These are phyloP conservation scores for Nomia melanderi DNA, from an alignment of 1,140 invertebrate genomes.

Conservation along the genomic window DNA sequence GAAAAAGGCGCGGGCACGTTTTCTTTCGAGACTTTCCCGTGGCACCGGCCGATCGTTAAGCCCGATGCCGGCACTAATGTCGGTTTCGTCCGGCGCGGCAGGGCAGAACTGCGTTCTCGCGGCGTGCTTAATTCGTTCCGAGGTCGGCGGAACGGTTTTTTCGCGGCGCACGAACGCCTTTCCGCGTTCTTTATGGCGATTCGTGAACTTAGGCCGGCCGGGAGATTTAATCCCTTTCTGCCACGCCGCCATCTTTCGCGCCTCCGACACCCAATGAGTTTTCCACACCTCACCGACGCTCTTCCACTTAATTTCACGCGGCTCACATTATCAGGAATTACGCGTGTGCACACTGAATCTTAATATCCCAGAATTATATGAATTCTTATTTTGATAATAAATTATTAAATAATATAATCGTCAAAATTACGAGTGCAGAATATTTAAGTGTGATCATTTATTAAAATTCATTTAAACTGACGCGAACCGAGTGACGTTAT, in stretches of 20 bases:
- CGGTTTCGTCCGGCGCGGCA: not conserved
- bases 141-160: not conserved
- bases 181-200: conserved; percentile 35
- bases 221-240: conserved; percentile 38
- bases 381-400: too few relatives aligned
- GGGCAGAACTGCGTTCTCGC: conserved; percentile 18
- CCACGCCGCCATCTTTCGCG: conserved; percentile 7
- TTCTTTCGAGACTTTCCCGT: not conserved
- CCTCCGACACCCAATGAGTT: not conserved
- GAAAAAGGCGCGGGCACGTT: not conserved
- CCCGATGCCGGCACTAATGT: conserved; percentile 21
- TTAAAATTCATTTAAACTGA: too few relatives aligned
- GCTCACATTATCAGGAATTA: not conserved
- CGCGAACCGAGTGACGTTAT: too few relatives aligned
- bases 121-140: conserved; percentile 28
- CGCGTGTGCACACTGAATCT: too few relatives aligned
- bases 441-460: too few relatives aligned
- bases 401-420: too few relatives aligned
- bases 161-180: not conserved
- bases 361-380: too few relatives aligned
- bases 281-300: too few relatives aligned
- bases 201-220: conserved; percentile 25
- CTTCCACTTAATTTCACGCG: conserved; percentile 1
- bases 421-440: too few relatives aligned
- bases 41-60: conserved; percentile 28